These are phyloP conservation scores for Irena cyanogastra DNA, from an alignment of 2,113 vertebrate genomes.

Conservation along the genomic window DNA sequence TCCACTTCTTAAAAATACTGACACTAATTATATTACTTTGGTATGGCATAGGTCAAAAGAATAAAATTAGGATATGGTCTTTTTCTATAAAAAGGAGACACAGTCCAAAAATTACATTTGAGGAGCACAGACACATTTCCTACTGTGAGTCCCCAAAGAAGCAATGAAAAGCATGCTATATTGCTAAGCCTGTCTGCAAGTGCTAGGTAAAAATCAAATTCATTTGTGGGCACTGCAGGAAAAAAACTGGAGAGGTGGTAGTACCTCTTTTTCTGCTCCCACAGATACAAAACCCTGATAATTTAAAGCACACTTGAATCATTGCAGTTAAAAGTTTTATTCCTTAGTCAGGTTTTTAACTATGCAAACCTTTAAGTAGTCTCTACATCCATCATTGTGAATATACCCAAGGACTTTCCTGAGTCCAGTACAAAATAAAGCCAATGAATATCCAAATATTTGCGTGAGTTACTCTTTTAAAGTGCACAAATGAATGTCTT, in stretches of 20 bases:
- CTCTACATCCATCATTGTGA: background rate
- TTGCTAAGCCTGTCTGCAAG: background rate
- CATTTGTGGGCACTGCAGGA: background rate
- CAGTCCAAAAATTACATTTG: background rate
- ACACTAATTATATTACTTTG: constrained; percentile 9
- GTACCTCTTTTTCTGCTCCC: background rate
- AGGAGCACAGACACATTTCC: background rate
- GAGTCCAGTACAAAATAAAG: background rate
- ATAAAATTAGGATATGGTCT: background rate
- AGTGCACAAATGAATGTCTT: background rate
- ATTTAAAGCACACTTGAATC: background rate
- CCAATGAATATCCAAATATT: background rate
- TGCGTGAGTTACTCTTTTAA: background rate
- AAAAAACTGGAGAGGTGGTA: background rate
- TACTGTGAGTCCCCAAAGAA: background rate
- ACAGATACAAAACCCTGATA: background rate
- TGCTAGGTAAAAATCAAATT: background rate
- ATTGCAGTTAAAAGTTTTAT: background rate
- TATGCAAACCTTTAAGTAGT: background rate
- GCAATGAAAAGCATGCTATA: background rate
- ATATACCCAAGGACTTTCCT: background rate
- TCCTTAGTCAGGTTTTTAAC: background rate
- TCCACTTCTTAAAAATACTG: background rate
- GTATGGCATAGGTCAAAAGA: background rate
- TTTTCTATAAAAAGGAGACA: background rate